Base-by-base conservation (phyloP, 2,888 invertebrate species). In the Nephrotoma guestfalica region DNA sequence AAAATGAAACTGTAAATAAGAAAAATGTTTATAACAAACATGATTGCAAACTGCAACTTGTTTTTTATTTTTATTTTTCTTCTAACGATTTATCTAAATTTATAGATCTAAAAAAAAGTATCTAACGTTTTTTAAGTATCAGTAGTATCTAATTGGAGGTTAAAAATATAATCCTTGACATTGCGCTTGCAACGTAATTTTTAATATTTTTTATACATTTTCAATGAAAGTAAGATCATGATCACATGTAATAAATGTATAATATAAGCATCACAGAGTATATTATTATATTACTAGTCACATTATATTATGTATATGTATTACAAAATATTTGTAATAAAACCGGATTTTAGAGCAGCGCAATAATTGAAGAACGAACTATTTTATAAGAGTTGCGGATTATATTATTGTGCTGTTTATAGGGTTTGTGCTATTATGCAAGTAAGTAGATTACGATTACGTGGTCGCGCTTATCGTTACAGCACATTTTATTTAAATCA, bases 191-290 rank as follows among this genome's bases (percentile, higher is more conserved):
- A 84, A 41, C 42, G 11, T 47, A 47, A 47, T 13, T 13, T 47
- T 13, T 47, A n/a, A n/a, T n/a, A n/a, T 47, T 13, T 47, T 47
- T 47, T n/a, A 41, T 84, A 11, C 15, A n/a, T 84, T 84, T 84
- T 84, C 84, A 84, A 84, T 84, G 42, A 84, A 84, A 84, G 42
- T 84, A 84, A 84, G 84, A 84, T 84, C 84, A 84, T 42, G 84
- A 84, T 84, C 84, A 84, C 84, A 41, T 15, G 30, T 3, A 30
- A 30, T 30, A 30, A 30, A 30, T 30, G 71, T 57, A 57, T 57
- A 57, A 15, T 71, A 30, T 30, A 71, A 71, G 30, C 71, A 71
- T 71, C 30, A 71, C 71, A 18, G 3, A 57, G 51, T 57, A 57
- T 51, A n/a, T 43, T 43, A 43, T 71, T 71, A 30, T 47, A 47